These are phyloP conservation scores for Drosophila rellima DNA, from an alignment of 2,888 invertebrate genomes.

Conservation along the genomic window DNA sequence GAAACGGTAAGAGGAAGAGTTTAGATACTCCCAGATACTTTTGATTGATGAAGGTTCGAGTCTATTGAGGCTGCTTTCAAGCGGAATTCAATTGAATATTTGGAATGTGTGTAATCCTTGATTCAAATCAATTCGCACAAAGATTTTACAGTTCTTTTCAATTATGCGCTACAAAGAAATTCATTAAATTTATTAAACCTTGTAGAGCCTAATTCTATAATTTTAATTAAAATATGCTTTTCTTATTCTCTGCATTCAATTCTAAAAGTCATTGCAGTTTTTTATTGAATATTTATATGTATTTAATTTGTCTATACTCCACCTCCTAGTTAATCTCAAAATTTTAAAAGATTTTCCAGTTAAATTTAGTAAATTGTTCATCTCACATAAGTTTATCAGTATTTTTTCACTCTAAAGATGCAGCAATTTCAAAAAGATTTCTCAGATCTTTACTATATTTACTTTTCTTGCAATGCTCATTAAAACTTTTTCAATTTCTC, in stretches of 20 bases:
- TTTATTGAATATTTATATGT: too few species aligned
- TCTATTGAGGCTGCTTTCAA: slow-evolving; percentile 28
- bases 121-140: slow-evolving; percentile 31
- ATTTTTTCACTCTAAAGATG: background rate
- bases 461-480: background rate
- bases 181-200: too few species aligned
- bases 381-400: background rate
- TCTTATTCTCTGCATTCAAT: too few species aligned
- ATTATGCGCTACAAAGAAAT: background rate
- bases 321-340: too few species aligned
- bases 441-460: background rate
- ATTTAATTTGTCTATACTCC: too few species aligned
- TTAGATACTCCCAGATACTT: slow-evolving; percentile 32
- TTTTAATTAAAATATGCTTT: too few species aligned
- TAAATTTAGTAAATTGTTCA: background rate
- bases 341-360: background rate
- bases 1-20: background rate
- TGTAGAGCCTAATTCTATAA: too few species aligned
- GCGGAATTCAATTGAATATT: slow-evolving; percentile 22
- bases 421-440: background rate
- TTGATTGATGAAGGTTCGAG: slow-evolving; percentile 59
- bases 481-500: slow-evolving; percentile 28
- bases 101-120: slow-evolving; percentile 17
- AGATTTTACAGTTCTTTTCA: background rate
- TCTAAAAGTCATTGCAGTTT: too few species aligned